Evolutionary conservation across 2,797 vertebrate species (phyloP).

Genomic region (Peromyscus aztecus): DNA sequence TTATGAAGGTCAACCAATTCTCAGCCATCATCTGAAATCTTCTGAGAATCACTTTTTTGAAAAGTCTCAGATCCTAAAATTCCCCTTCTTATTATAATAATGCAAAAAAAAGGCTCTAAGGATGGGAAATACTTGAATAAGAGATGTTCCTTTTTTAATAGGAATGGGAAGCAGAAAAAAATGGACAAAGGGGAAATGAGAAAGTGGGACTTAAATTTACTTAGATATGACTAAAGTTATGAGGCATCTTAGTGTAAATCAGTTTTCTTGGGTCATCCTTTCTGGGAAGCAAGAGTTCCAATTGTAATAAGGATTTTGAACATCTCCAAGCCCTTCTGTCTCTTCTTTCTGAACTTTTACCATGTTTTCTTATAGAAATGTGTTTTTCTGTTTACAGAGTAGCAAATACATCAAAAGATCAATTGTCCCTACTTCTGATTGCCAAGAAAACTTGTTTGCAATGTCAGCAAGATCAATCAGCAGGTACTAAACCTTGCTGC

Average conservation of each 20-base stretch:
- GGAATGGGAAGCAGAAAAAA: neutral
- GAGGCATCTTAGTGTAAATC: neutral
- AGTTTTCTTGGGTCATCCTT: neutral
- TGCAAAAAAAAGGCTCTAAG: neutral
- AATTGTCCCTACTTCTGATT: neutral
- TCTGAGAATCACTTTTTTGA: slow-evolving; percentile 50
- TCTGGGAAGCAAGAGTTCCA: neutral
- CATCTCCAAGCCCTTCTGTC: neutral
- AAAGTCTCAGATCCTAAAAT: neutral
- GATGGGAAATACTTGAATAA: slow-evolving; percentile 26
- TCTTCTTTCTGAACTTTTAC: slow-evolving; percentile 28
- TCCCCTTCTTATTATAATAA: neutral
- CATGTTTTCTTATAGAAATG: slow-evolving; percentile 21
- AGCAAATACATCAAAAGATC: neutral
- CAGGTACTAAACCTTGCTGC: neutral
- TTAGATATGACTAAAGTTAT: slow-evolving; percentile 10
- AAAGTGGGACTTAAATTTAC: neutral
- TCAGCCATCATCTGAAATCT: slow-evolving; percentile 16
- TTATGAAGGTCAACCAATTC: slow-evolving; percentile 14
- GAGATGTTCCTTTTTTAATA: neutral
- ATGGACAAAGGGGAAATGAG: slow-evolving; percentile 20
- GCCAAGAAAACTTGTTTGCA: slow-evolving; percentile 26
- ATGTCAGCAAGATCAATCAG: neutral
- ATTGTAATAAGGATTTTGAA: slow-evolving; percentile 8
- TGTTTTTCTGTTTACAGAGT: slow-evolving; percentile 17